Evolutionary conservation across 2,888 invertebrate genomes (phyloP).

Genomic region (Dryomyza anilis): DNA sequence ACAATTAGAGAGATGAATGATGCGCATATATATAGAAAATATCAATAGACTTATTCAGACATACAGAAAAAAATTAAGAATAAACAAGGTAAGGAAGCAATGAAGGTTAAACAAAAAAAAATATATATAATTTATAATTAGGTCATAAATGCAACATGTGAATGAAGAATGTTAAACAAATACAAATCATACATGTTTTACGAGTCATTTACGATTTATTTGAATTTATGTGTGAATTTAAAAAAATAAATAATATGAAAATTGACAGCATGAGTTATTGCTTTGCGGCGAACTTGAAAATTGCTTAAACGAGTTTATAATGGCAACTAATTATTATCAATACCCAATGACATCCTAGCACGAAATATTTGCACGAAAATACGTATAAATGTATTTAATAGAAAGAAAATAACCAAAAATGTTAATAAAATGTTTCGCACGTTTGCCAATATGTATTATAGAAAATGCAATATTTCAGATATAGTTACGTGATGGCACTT

Average conservation of each 20-base stretch:
- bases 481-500: neutral
- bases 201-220: neutral
- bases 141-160: neutral
- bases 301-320: no score
- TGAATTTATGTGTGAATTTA: neutral
- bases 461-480: no score
- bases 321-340: no score
- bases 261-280: no score
- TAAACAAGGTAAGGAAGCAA: neutral
- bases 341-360: neutral
- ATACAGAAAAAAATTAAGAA: neutral
- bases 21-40: neutral
- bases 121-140: neutral
- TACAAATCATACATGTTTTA: neutral
- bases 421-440: neutral
- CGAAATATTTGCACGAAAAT: neutral
- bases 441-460: no score
- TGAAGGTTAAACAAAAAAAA: neutral
- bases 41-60: neutral
- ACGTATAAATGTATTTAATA: no score
- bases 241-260: no score
- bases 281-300: no score
- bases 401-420: no score
- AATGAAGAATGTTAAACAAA: neutral
- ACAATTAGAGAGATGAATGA: conserved; percentile 1